phyloP scores from a whole-genome alignment of 2,797 vertebrate species.

The Cyclura pinguis region DNA sequence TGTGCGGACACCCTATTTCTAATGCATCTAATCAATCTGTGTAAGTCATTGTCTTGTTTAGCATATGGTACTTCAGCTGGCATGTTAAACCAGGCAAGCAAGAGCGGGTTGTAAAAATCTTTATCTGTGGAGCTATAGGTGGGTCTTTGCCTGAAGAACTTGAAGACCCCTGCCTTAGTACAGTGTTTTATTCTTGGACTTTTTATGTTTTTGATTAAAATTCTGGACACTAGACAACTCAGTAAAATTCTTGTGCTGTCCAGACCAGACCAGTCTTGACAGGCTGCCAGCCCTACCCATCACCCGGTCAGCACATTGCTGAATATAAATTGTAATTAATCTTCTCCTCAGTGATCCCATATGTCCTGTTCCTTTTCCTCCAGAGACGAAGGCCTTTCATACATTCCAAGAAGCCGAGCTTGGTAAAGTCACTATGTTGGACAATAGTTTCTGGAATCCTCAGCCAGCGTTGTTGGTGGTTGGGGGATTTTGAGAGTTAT shows the following conservation, averaged over 20 bases:
- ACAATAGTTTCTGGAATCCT: background rate
- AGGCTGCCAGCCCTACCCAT: background rate
- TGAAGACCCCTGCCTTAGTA: background rate
- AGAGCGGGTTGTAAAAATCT: background rate
- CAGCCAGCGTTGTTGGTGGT: too few species aligned
- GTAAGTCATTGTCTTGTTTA: too few species aligned
- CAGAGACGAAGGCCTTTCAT: background rate
- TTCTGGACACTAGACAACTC: background rate
- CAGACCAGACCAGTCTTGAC: slow-evolving; percentile 6
- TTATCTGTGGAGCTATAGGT: background rate
- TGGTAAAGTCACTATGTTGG: background rate
- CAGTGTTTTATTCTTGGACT: background rate
- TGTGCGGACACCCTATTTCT: background rate
- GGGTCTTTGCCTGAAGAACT: background rate
- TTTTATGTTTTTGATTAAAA: slow-evolving; percentile 8
- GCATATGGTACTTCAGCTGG: background rate
- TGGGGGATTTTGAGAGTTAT: background rate
- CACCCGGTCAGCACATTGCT: background rate
- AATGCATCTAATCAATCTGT: background rate
- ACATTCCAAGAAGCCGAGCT: too few species aligned
- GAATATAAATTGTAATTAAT: background rate
- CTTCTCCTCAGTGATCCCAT: background rate
- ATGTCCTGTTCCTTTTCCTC: background rate
- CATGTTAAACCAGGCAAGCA: background rate
- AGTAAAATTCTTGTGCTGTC: slow-evolving; percentile 11